A percentile compares a stretch with the other conserved stretches of the same genome.
These are phyloP conservation scores for Gobio occitaniae DNA, from an alignment of 2,797 vertebrate species.

Conservation along the genomic window DNA sequence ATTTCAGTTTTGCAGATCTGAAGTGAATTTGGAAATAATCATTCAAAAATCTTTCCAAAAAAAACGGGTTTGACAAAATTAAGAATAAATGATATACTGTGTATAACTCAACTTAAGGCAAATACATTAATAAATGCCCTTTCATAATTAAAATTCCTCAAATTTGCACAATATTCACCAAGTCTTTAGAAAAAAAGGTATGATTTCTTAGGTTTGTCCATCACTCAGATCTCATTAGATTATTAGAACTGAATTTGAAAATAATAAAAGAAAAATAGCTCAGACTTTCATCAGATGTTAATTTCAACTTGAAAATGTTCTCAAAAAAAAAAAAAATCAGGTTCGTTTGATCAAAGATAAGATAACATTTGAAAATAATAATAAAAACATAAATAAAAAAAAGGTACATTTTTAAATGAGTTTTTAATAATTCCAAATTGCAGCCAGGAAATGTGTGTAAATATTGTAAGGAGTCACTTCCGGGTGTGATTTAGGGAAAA, in stretches of 20 bases:
- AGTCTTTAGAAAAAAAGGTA: background rate
- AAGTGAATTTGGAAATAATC: background rate
- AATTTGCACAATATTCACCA: background rate
- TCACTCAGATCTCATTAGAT: background rate
- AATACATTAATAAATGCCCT: background rate
- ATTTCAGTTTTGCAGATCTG: constrained; percentile 15
- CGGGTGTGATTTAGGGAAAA: constrained; percentile 30
- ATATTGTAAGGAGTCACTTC: background rate
- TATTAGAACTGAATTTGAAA: constrained; percentile 37
- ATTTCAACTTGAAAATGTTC: background rate
- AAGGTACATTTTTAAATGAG: background rate
- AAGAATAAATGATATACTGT: background rate
- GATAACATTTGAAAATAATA: background rate
- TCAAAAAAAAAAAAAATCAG: background rate
- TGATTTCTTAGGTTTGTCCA: background rate
- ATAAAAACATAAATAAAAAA: background rate
- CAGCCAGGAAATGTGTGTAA: background rate
- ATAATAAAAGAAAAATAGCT: constrained; percentile 40
- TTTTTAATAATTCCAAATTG: background rate
- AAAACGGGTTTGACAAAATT: background rate
- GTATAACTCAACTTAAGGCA: background rate
- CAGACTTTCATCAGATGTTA: constrained; percentile 27
- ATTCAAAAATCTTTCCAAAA: background rate
- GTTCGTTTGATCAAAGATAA: background rate
- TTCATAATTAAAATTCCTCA: background rate